Conservation (phyloP, 2,113 vertebrate genomes). For the Amia ocellicauda region DNA sequence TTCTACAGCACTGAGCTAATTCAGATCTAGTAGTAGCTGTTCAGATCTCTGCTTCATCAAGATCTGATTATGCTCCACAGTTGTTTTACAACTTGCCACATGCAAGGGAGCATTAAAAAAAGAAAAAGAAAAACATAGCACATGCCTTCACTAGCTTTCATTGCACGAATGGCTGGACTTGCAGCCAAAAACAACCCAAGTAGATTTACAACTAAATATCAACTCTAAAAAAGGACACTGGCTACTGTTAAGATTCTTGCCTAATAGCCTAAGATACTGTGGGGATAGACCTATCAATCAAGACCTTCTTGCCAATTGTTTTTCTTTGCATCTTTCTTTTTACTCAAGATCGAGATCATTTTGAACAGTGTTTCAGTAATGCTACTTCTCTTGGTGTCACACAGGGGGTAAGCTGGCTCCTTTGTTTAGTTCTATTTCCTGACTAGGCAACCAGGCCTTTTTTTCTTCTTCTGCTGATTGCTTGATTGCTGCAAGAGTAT, state of each 20-base stretch:
- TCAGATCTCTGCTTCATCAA: no score
- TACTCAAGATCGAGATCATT: no score
- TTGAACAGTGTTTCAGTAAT: not conserved
- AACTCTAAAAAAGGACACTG: not conserved
- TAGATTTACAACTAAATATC: constrained; percentile 12
- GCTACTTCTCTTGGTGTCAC: not conserved
- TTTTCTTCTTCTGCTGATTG: no score
- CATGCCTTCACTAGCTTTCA: not conserved
- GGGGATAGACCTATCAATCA: not conserved
- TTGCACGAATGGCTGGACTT: not conserved
- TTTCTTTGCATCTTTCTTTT: no score
- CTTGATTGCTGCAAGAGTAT: not conserved
- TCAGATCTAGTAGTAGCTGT: no score
- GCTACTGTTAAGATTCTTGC: not conserved
- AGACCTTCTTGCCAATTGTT: no score
- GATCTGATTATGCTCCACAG: constrained; percentile 6
- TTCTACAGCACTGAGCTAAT: no score
- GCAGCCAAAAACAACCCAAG: not conserved
- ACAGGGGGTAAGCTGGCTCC: not conserved
- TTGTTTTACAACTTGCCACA: not conserved
- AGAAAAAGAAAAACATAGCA: not conserved
- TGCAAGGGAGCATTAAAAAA: constrained; percentile 3
- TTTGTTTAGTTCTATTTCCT: not conserved
- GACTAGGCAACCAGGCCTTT: not conserved
- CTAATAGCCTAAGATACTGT: not conserved